Evolutionary conservation across 2,888 invertebrate genomes (phyloP).

Genomic region (Eumerus sabulonum): DNA sequence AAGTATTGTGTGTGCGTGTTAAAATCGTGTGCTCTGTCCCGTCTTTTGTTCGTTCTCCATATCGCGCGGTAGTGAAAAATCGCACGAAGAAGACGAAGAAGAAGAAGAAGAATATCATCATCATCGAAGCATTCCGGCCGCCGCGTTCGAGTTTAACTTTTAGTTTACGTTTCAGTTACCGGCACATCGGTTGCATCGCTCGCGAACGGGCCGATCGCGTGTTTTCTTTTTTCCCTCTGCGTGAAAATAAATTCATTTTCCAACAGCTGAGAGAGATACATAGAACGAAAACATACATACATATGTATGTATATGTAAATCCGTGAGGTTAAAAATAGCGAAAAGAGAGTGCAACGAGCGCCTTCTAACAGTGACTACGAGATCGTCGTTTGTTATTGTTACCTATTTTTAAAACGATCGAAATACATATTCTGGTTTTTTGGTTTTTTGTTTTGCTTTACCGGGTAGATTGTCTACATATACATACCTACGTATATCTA

Average conservation of each 20-base stretch:
- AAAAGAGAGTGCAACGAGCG: neutral
- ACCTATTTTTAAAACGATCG: slow-evolving; percentile 4
- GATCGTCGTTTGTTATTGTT: slow-evolving; percentile 16
- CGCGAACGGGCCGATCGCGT: slow-evolving; percentile 8
- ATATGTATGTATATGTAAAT: no score
- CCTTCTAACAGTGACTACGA: neutral
- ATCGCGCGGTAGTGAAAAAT: neutral
- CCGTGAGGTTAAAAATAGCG: neutral
- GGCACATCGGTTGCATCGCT: slow-evolving; percentile 47
- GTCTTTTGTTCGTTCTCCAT: no score
- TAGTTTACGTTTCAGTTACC: slow-evolving; percentile 62
- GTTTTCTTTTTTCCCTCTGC: slow-evolving; percentile 1
- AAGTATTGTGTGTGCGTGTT: slow-evolving; percentile 47
- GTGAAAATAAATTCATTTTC: no score
- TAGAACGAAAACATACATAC: no score
- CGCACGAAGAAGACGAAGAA: no score
- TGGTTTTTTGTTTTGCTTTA: no score
- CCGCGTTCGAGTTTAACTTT: slow-evolving; percentile 14
- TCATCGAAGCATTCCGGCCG: neutral
- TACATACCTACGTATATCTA: neutral
- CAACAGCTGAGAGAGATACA: no score
- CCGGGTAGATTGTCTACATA: no score
- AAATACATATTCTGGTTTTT: neutral
- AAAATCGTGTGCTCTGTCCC: slow-evolving; percentile 20
- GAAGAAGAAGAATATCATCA: no score